Percentiles rank a stretch among this genome's conserved stretches.
Evolutionary conservation across 2,797 vertebrate species (phyloP).

Genomic region (Enteromius unitaeniatus): DNA sequence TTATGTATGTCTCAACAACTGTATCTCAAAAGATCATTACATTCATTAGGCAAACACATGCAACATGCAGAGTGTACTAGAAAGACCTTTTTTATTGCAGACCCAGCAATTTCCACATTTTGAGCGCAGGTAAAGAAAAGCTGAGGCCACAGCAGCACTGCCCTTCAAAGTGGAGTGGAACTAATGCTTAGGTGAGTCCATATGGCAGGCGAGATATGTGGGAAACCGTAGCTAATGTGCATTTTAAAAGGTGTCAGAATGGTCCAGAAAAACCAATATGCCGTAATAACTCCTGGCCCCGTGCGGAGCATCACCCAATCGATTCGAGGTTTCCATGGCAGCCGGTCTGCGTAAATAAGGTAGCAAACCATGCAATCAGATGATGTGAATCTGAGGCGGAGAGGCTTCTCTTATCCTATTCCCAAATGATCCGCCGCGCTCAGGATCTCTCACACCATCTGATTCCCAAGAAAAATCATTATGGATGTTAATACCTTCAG

Average conservation of each 20-base stretch:
- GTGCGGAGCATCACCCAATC: slow-evolving; percentile 64
- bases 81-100: slow-evolving; percentile 19
- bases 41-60: slow-evolving; percentile 13
- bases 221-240: slow-evolving; percentile 67
- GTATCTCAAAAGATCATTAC: slow-evolving; percentile 16
- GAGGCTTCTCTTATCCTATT: slow-evolving; percentile 44
- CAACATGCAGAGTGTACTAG: background rate
- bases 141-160: slow-evolving; percentile 34
- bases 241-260: slow-evolving; percentile 61
- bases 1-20: background rate
- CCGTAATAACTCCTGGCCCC: slow-evolving; percentile 68
- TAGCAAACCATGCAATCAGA: slow-evolving; percentile 59
- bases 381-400: slow-evolving; percentile 58
- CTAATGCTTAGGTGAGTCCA: slow-evolving; percentile 66
- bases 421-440: slow-evolving; percentile 35
- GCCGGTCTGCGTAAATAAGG: slow-evolving; percentile 62
- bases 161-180: slow-evolving; percentile 74
- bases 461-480: slow-evolving; percentile 47
- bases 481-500: slow-evolving; percentile 53
- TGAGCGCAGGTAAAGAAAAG: slow-evolving; percentile 20
- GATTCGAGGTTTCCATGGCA: slow-evolving; percentile 73
- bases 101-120: slow-evolving; percentile 22
- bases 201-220: slow-evolving; percentile 56
- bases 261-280: slow-evolving; percentile 66
- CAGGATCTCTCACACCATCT: slow-evolving; percentile 24